phyloP scores from a whole-genome alignment of 2,113 vertebrate genomes.

The Cnemophilus loriae region DNA sequence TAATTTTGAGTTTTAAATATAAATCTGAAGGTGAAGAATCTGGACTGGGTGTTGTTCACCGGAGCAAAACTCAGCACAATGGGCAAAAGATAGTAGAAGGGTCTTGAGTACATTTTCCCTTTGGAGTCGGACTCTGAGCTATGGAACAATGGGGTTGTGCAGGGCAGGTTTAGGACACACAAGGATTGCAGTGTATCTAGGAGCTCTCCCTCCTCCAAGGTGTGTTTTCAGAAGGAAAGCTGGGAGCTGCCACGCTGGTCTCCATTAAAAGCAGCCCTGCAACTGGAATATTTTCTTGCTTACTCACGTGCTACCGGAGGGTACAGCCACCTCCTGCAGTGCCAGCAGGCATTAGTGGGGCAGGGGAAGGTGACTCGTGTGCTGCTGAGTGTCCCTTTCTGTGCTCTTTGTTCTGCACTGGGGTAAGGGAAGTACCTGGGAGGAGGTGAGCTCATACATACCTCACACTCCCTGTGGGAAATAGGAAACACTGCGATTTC shows the following conservation, averaged over 20 bases:
- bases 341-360: neutral
- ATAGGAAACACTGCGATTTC: neutral
- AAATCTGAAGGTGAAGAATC: neutral
- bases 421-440: neutral
- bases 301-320: neutral
- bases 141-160: neutral
- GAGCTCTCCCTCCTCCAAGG: fast-evolving
- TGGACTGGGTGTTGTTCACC: neutral
- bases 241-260: fast-evolving
- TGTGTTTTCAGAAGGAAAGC: neutral
- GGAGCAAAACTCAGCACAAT: neutral
- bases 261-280: neutral
- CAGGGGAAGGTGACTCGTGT: neutral
- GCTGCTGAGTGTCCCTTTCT: neutral
- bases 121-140: neutral
- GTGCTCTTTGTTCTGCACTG: neutral
- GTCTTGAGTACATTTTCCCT: neutral
- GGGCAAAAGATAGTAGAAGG: neutral
- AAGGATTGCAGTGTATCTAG: fast-evolving
- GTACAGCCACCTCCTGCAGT: neutral
- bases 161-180: neutral
- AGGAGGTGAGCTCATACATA: neutral
- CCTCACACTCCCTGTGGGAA: neutral
- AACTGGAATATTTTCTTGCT: neutral
- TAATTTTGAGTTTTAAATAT: neutral